A percentile compares a stretch with the other conserved stretches of the same genome.
phyloP scores from a whole-genome alignment of 1,140 invertebrate genomes.

The Pseudomyrmex dendroicus region DNA sequence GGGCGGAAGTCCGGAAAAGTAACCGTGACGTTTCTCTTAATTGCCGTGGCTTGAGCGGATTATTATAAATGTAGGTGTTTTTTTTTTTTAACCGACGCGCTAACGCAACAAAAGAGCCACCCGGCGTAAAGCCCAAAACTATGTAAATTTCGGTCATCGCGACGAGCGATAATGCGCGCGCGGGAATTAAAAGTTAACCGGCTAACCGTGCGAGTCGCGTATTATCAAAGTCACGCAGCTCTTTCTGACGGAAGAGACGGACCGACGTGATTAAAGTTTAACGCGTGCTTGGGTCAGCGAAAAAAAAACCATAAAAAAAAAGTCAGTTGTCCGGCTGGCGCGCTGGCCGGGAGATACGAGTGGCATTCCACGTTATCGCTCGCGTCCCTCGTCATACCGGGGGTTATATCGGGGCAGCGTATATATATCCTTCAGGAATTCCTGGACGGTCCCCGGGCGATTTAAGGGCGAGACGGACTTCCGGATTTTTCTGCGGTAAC shows the following conservation, averaged over 20 bases:
- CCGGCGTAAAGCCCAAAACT: constrained; percentile 21
- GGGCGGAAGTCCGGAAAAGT: constrained; percentile 26
- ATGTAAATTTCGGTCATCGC: constrained; percentile 31
- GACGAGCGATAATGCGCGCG: constrained; percentile 37
- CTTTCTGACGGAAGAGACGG: constrained; percentile 54
- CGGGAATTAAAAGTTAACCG: constrained; percentile 57
- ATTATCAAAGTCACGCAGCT: constrained; percentile 57
- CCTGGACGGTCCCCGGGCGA: constrained; percentile 56
- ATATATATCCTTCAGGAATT: constrained; percentile 68
- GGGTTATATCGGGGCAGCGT: constrained; percentile 55
- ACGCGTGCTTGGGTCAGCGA: constrained; percentile 58
- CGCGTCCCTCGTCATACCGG: constrained; percentile 55
- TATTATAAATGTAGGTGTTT: background rate
- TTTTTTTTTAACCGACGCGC: background rate
- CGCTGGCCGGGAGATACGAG: constrained; percentile 61
- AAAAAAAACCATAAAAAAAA: constrained; percentile 5
- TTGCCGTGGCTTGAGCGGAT: constrained; percentile 1
- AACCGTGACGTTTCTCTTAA: constrained; percentile 24
- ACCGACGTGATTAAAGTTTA: constrained; percentile 57
- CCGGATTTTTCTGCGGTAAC: constrained; percentile 58
- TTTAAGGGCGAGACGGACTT: constrained; percentile 66
- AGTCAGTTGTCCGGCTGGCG: constrained; percentile 31
- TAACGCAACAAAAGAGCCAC: background rate
- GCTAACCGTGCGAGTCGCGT: constrained; percentile 53
- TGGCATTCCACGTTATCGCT: constrained; percentile 64